A percentile compares a stretch with the other conserved stretches of the same genome.
Evolutionary conservation across 2,797 vertebrate genomes (phyloP).

Genomic region (Fundulus diaphanus): DNA sequence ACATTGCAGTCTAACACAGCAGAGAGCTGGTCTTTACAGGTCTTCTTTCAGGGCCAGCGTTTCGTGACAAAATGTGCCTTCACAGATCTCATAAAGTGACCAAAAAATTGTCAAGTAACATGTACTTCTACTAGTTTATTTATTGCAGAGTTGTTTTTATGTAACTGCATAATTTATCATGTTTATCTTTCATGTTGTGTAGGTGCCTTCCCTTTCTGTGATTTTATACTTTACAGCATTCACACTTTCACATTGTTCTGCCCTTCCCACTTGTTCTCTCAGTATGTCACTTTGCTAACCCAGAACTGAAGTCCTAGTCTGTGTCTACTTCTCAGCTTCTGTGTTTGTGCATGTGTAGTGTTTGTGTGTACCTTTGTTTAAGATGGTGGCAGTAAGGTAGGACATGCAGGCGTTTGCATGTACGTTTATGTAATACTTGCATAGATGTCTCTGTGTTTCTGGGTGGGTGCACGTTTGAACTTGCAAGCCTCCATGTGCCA

Average conservation of each 20-base stretch:
- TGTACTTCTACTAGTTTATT: not conserved
- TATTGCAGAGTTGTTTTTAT: not conserved
- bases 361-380: not conserved
- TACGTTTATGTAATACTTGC: not conserved
- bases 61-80: not conserved
- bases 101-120: constrained; percentile 1
- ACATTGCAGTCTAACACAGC: not conserved
- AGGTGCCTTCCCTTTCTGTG: constrained; percentile 22
- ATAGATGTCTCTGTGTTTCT: constrained; percentile 4
- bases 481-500: constrained; percentile 42
- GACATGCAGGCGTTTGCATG: not conserved
- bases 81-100: constrained; percentile 1
- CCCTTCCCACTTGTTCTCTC: constrained; percentile 51
- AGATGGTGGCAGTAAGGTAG: constrained; percentile 6
- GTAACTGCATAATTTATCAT: not conserved
- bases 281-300: not conserved
- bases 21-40: not conserved
- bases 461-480: constrained; percentile 9
- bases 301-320: not conserved
- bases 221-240: constrained; percentile 34
- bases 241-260: constrained; percentile 52
- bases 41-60: not conserved
- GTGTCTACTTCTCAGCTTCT: constrained; percentile 6
- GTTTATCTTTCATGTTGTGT: constrained; percentile 2
- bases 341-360: not conserved